Base-by-base conservation (phyloP, 2,888 invertebrate species). In the Megastigmus dorsalis region DNA sequence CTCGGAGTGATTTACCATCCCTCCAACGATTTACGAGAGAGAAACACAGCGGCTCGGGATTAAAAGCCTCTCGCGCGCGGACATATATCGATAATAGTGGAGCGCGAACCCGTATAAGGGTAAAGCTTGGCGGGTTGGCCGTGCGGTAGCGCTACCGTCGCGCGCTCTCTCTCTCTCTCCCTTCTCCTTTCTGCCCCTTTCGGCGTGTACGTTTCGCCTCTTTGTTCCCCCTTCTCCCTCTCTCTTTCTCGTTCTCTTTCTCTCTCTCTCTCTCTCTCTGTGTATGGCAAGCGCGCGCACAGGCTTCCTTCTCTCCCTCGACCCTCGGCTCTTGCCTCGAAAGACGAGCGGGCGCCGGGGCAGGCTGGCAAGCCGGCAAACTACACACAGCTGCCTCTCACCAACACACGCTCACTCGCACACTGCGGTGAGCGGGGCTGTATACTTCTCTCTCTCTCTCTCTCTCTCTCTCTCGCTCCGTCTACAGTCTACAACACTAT, bases 301-400 rank as follows among this genome's bases (percentile, higher is more conserved):
- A 48, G 43, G 52, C 43, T 57, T 66, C 41, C 63, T 41, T 54
- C 50, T 65, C 23, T 15, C 60, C 13, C 43, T 60, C 62, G 23
- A 38, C 36, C 72, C 28, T 20, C 69, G 60, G n/a, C 63, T 72
- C 54, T 43, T 69, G n/a, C n/a, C n/a, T n/a, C 26, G 26, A 63
- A 60, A 60, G 52, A 54, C 63, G 69, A 59, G 55, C 62, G 55
- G 68, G 41, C 55, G 59, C 69, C 55, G 74, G 69, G 72, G 66
- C 36, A 36, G 69, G n/a, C n/a, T 76, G 71, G 57, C 62, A 67
- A 67, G 66, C 59, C 74, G 74, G 74, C 66, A 68, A 74, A 77
- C 75, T 76, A 77, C 78, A 78, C 74, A 67, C 62, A 78, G 77
- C 78, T 75, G 77, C 78, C 70, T 63, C n/a, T n/a, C n/a, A n/a